Evolutionary conservation across 2,888 invertebrate species (phyloP).

Genomic region (Vandiemenella viatica): DNA sequence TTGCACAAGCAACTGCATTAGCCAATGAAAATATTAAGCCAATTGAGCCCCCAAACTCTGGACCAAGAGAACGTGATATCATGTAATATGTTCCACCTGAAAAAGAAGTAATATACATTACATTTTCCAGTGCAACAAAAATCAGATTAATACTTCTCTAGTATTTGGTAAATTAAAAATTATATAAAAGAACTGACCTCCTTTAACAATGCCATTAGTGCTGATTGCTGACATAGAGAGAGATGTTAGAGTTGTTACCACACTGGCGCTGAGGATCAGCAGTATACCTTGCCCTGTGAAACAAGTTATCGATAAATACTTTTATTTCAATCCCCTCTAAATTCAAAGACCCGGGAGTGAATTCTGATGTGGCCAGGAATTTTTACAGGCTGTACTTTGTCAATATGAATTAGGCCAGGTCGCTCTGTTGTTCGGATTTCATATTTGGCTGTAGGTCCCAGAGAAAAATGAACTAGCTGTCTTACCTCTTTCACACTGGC

Average conservation of each 20-base stretch:
- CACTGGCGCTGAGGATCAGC: slow-evolving; percentile 65
- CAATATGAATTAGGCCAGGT: too few species aligned
- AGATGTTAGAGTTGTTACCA: slow-evolving; percentile 80
- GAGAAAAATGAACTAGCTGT: too few species aligned
- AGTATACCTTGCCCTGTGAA: slow-evolving; percentile 54
- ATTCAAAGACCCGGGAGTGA: too few species aligned
- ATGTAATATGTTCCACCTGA: slow-evolving; percentile 95
- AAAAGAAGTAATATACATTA: slow-evolving; percentile 15
- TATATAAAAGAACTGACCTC: slow-evolving; percentile 54
- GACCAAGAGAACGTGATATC: slow-evolving; percentile 92
- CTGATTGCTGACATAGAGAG: slow-evolving; percentile 96
- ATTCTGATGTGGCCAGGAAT: too few species aligned
- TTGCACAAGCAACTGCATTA: slow-evolving; percentile 90
- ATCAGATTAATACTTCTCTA: too few species aligned
- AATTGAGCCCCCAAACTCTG: slow-evolving; percentile 92
- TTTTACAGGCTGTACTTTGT: too few species aligned
- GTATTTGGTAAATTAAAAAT: too few species aligned
- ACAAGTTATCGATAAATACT: too few species aligned
- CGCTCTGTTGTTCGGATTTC: too few species aligned
- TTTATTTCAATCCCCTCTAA: too few species aligned
- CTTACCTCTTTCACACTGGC: too few species aligned
- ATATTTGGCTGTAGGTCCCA: too few species aligned
- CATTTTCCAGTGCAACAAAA: background rate
- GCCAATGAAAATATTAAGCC: slow-evolving; percentile 92
- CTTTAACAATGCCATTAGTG: slow-evolving; percentile 95